Percentiles rank a stretch among this genome's conserved stretches.
phyloP scores from a whole-genome alignment of 2,797 vertebrate species.

The Argyrosomus regius region DNA sequence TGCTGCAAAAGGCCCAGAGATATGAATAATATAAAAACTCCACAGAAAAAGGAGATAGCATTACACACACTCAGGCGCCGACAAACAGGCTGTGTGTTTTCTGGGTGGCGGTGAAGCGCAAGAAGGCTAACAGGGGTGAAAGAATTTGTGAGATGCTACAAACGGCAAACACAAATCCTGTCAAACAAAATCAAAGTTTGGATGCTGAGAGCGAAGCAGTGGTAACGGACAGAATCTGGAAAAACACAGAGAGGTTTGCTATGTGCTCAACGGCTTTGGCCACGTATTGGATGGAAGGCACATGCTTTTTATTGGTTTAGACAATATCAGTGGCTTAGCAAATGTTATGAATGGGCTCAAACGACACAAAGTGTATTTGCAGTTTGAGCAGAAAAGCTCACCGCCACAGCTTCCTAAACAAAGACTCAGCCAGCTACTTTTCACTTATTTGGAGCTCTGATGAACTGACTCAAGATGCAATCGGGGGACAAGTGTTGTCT shows the following conservation, averaged over 20 bases:
- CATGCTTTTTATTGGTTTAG: slow-evolving; percentile 33
- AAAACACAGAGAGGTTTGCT: background rate
- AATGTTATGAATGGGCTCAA: slow-evolving; percentile 50
- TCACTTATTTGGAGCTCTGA: slow-evolving; percentile 13
- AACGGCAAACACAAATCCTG: slow-evolving; percentile 28
- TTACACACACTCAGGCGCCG: slow-evolving; percentile 4
- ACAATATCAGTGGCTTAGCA: slow-evolving; percentile 35
- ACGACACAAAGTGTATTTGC: slow-evolving; percentile 35
- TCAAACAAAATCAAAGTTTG: slow-evolving; percentile 29
- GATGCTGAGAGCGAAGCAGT: background rate
- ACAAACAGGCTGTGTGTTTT: slow-evolving; percentile 9
- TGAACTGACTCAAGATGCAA: slow-evolving; percentile 29
- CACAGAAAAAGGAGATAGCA: background rate
- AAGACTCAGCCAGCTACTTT: background rate
- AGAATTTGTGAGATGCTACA: slow-evolving; percentile 31
- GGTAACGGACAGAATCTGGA: background rate
- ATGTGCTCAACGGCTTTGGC: slow-evolving; percentile 19
- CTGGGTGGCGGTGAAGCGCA: background rate
- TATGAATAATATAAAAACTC: slow-evolving; percentile 62
- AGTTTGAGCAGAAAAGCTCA: slow-evolving; percentile 14
- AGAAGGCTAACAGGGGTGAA: slow-evolving; percentile 20
- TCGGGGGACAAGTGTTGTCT: slow-evolving; percentile 14
- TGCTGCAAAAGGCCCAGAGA: slow-evolving; percentile 37
- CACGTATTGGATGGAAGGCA: slow-evolving; percentile 21
- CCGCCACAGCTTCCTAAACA: background rate